Conservation (phyloP, 2,113 vertebrate genomes). For the Halcyon malimbica region DNA sequence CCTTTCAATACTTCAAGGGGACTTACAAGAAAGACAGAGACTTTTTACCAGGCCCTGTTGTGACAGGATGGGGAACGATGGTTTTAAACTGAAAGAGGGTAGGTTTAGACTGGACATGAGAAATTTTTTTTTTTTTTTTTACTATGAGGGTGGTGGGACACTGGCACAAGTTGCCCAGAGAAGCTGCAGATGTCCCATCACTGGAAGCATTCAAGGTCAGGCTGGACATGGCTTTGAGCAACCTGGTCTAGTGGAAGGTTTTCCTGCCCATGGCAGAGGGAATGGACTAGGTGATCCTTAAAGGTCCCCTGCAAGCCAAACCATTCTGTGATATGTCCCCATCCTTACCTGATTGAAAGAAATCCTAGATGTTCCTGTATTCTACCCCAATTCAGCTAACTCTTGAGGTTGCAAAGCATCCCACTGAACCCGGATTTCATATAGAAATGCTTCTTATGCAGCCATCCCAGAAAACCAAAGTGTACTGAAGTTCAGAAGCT, state of each 20-base stretch:
- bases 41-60: background rate
- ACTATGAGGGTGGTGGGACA: accelerated
- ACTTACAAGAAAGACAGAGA: background rate
- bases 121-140: background rate
- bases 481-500: background rate
- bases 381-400: background rate
- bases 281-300: background rate
- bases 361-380: background rate
- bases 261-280: accelerated
- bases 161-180: background rate
- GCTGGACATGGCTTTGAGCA: background rate
- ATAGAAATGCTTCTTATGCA: background rate
- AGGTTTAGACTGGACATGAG: background rate
- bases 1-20: background rate
- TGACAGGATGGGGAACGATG: background rate
- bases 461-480: background rate
- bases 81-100: background rate
- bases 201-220: background rate
- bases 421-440: background rate
- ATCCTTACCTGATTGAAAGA: background rate
- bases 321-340: background rate
- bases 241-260: background rate
- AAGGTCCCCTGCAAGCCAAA: background rate
- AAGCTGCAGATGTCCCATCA: background rate
- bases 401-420: background rate